Percentiles rank a stretch among this genome's conserved stretches.
phyloP scores from a whole-genome alignment of 2,113 vertebrate genomes.

The Myiozetetes cayanensis region DNA sequence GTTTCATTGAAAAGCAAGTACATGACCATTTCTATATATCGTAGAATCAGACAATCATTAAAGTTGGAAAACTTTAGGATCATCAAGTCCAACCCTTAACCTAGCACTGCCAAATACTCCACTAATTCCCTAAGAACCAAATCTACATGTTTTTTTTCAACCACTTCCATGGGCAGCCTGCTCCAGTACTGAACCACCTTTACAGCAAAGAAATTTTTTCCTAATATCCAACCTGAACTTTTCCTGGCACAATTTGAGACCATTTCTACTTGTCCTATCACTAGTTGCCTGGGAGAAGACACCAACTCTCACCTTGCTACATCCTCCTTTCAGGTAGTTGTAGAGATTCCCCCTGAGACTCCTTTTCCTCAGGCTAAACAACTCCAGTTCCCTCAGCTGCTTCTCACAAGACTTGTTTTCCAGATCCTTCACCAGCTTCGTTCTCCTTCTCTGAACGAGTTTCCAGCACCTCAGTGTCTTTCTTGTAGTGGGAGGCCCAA shows the following conservation, averaged over 20 bases:
- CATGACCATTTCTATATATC: background rate
- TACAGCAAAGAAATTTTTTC: background rate
- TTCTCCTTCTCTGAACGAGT: background rate
- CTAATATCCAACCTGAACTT: background rate
- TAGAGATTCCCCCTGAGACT: background rate
- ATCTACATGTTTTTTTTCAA: background rate
- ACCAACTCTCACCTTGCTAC: background rate
- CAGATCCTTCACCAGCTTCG: background rate
- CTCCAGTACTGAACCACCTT: background rate
- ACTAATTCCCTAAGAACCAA: background rate
- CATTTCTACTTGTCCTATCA: background rate
- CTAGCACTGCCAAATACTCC: background rate
- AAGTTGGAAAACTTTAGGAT: background rate
- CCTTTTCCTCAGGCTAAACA: background rate
- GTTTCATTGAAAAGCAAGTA: background rate
- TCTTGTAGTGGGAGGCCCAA: background rate
- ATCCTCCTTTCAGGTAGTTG: background rate
- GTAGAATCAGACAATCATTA: background rate
- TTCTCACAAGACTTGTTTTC: background rate
- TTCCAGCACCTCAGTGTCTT: background rate
- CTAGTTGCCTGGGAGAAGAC: background rate
- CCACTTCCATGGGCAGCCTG: background rate
- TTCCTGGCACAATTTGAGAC: background rate
- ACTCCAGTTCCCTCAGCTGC: background rate
- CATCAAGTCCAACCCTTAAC: background rate